A percentile compares a stretch with the other conserved stretches of the same genome.
phyloP scores from a whole-genome alignment of 2,888 invertebrate species.

The Plagodis dolabraria region DNA sequence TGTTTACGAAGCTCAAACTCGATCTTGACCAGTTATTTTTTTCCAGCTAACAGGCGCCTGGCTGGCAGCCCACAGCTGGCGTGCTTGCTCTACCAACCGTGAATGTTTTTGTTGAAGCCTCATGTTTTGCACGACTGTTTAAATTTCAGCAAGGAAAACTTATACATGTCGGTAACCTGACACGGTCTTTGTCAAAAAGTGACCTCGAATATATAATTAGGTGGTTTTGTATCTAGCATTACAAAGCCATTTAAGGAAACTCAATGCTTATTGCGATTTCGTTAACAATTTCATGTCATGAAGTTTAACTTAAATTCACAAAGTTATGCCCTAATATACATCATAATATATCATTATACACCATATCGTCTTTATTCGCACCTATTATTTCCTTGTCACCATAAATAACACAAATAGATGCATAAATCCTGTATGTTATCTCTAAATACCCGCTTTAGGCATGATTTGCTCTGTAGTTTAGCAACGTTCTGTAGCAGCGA shows the following conservation, averaged over 20 bases:
- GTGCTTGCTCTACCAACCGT: conserved; percentile 72
- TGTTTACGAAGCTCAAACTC: conserved; percentile 36
- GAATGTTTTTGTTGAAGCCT: conserved; percentile 71
- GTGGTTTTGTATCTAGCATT: conserved; percentile 8
- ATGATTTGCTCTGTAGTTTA: conserved; percentile 38
- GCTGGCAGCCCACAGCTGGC: conserved; percentile 68
- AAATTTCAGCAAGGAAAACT: conserved; percentile 73
- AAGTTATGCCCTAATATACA: too few species aligned
- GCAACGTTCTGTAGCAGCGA: conserved; percentile 45
- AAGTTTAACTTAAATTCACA: too few species aligned
- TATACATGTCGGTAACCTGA: conserved; percentile 59
- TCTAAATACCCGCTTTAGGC: conserved; percentile 35
- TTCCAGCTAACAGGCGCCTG: conserved; percentile 35
- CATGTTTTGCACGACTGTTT: conserved; percentile 65
- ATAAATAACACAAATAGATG: conserved; percentile 30
- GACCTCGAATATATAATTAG: conserved; percentile 39
- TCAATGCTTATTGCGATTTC: too few species aligned
- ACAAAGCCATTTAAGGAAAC: conserved; percentile 7
- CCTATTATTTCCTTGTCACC: conserved; percentile 17
- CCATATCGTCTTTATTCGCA: conserved; percentile 2
- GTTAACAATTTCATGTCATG: too few species aligned
- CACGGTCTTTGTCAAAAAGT: conserved; percentile 46
- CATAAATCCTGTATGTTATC: conserved; percentile 44
- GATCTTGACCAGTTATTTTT: conserved; percentile 41
- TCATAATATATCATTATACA: not conserved